phyloP scores from a whole-genome alignment of 1,140 invertebrate species.

The Camponotus pennsylvanicus region DNA sequence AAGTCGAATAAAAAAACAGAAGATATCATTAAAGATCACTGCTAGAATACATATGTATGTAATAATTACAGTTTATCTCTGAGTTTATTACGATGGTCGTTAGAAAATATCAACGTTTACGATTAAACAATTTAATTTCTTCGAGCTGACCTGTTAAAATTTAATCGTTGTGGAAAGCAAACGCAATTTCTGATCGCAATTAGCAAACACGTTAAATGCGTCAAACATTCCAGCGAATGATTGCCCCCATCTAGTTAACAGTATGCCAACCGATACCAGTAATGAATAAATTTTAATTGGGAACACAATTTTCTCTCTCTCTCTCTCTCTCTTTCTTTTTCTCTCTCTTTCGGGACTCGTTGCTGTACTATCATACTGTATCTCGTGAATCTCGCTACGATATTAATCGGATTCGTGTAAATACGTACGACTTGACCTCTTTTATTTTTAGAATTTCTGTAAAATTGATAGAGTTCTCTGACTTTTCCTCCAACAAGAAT shows the following conservation, averaged over 20 bases:
- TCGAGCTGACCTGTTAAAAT: constrained; percentile 27
- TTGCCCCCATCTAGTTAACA: not conserved
- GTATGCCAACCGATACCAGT: constrained; percentile 12
- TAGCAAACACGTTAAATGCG: constrained; percentile 12
- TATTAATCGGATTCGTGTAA: constrained; percentile 27
- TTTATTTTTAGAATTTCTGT: not conserved
- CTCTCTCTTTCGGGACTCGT: not conserved
- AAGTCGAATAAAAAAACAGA: not conserved
- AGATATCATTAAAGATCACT: not conserved
- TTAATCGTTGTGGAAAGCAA: constrained; percentile 9
- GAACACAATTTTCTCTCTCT: not conserved
- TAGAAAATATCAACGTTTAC: not conserved
- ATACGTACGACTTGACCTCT: not conserved
- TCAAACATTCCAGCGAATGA: constrained; percentile 24
- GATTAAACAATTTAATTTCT: constrained; percentile 21
- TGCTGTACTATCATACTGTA: not conserved
- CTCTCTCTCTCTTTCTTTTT: too few species aligned
- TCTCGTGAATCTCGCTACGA: not conserved
- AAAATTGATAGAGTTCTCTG: not conserved
- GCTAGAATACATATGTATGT: too few species aligned
- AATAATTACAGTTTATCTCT: constrained; percentile 1
- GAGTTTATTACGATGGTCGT: not conserved
- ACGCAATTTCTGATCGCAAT: not conserved
- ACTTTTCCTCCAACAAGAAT: not conserved
- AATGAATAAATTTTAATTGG: constrained; percentile 54